Conservation (phyloP, 2,113 vertebrate genomes). For the Tiliqua scincoides region DNA sequence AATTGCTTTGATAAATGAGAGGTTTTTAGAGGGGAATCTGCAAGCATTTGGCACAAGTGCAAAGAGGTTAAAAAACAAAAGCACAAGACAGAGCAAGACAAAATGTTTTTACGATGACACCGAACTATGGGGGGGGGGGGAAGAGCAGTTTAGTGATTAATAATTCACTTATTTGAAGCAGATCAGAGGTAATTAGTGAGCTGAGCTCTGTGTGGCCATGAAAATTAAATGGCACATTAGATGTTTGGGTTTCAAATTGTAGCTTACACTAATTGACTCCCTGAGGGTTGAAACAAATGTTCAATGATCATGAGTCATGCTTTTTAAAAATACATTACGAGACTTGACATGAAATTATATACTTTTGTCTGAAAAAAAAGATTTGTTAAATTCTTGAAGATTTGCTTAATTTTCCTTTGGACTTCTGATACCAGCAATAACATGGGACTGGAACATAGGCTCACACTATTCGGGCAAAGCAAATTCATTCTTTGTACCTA, state of each 20-base stretch:
- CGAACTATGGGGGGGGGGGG: constrained; percentile 25
- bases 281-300: neutral
- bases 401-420: neutral
- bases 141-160: neutral
- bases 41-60: neutral
- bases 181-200: neutral
- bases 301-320: constrained; percentile 15
- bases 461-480: neutral
- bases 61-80: constrained; percentile 34
- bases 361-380: neutral
- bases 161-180: constrained; percentile 42
- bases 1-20: constrained; percentile 23
- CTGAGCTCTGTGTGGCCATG: neutral
- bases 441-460: neutral
- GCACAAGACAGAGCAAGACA: constrained; percentile 13
- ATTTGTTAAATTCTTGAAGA: neutral
- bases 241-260: constrained; percentile 12
- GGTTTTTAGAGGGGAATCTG: constrained; percentile 13
- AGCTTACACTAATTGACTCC: constrained; percentile 11
- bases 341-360: constrained; percentile 10
- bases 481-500: neutral
- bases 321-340: constrained; percentile 21
- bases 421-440: neutral
- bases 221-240: constrained; percentile 20
- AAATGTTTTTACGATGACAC: constrained; percentile 21